Evolutionary conservation across 2,797 vertebrate species (phyloP), one percentile per base, ranked within the genome.

Genomic region (Hozukius guyotensis): DNA sequence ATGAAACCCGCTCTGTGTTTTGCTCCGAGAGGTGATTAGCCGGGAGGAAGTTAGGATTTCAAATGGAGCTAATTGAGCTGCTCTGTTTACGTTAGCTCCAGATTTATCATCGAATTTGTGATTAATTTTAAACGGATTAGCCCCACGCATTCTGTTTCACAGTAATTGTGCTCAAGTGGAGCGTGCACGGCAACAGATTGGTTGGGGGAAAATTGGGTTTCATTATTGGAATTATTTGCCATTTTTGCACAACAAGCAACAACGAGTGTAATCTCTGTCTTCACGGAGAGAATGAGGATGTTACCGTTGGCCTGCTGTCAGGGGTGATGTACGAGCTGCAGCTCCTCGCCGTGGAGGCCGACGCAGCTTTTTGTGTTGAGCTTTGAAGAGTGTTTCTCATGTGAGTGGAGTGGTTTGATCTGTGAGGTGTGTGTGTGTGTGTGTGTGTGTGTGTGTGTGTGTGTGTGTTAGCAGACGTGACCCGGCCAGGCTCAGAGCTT

Each of bases 21-120:
- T 95, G 90, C 96, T 95, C 95, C 86, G 93, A 88, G 92, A 94
- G 94, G 95, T 94, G 95, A 96, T 97, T 96, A 96, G 93, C 85
- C 85, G 72, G 74, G 59, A 38, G 93, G 95, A 94, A 93, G 92
- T 93, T 86, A 81, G 92, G 89, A 95, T 94, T 95, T 94, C 92
- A 96, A 95, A 95, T 89, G 89, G 75, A 89, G 78, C 27, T 95
- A 95, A 95, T 95, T 96, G 91, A 81, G 82, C 92, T 81, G 81
- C 84, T 90, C 87, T 95, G 91, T 95, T 96, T 95, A 92, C 84
- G 82, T 92, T 94, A 90, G 82, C 88, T 94, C 81, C 84, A 92
- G 93, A 94, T 96, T 94, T 95, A 95, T 94, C 94, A 88, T 89
- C 90, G 87, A 93, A 93, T 92, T 86, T 77, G 36, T 82, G 57